Percentiles rank a stretch among this genome's conserved stretches.
These are phyloP conservation scores for Carpatolechia fugitivella DNA, from an alignment of 2,888 invertebrate genomes.

Conservation along the genomic window DNA sequence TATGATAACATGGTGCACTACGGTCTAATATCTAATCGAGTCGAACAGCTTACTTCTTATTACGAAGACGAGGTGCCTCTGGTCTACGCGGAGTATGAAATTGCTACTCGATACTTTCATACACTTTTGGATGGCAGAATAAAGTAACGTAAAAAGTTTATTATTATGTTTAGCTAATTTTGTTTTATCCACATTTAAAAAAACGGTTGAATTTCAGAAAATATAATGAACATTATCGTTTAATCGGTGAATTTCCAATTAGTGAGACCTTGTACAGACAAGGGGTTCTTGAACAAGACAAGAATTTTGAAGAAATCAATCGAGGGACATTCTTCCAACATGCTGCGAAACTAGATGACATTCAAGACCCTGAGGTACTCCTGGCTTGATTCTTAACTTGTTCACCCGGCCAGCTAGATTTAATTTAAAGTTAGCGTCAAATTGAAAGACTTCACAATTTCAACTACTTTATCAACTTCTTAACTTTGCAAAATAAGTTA, in stretches of 20 bases:
- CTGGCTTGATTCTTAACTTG: background rate
- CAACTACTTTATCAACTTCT: conserved; percentile 10
- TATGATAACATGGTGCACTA: conserved; percentile 51
- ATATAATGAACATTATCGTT: conserved; percentile 50
- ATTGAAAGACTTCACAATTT: background rate
- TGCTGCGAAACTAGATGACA: conserved; percentile 53
- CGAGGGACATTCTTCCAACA: conserved; percentile 56
- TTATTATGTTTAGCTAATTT: background rate
- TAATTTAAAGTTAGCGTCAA: conserved; percentile 3
- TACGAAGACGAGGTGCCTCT: conserved; percentile 47
- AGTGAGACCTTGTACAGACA: conserved; percentile 52
- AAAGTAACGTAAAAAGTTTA: conserved; percentile 40
- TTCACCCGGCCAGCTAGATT: background rate
- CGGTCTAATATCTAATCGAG: conserved; percentile 45
- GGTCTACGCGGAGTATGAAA: conserved; percentile 56
- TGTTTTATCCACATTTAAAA: background rate
- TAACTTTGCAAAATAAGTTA: background rate
- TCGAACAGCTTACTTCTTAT: conserved; percentile 43
- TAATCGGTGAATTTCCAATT: conserved; percentile 45
- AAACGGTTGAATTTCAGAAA: too few relatives aligned
- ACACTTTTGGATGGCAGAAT: conserved; percentile 56
- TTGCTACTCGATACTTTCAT: conserved; percentile 51
- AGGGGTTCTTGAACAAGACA: conserved; percentile 46
- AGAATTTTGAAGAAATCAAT: conserved; percentile 55
- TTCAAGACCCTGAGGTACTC: conserved; percentile 55